Evolutionary conservation across 2,888 invertebrate genomes (phyloP).

Genomic region (Itoplectis maculator): DNA sequence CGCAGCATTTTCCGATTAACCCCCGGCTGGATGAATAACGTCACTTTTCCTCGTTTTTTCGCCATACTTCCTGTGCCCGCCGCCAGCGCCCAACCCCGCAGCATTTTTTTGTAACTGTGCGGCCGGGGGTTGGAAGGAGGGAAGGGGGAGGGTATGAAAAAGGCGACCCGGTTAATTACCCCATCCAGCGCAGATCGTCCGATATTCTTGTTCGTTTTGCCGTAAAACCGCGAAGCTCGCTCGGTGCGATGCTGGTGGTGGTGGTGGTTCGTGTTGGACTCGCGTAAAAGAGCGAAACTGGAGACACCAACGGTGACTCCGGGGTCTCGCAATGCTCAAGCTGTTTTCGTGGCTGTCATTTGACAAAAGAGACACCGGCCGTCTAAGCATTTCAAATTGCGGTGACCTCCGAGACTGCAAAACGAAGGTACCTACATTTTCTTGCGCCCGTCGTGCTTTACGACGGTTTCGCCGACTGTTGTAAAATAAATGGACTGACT

Average conservation of each 20-base stretch:
- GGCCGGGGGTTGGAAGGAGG: slow-evolving; percentile 6
- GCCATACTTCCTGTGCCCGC: not conserved
- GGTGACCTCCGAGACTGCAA: not conserved
- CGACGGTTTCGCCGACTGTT: not conserved
- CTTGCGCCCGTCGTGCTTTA: not conserved
- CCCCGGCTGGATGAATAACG: slow-evolving; percentile 60
- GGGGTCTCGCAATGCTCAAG: not conserved
- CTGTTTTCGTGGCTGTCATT: slow-evolving; percentile 14
- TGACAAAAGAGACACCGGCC: not conserved
- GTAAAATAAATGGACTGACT: no score
- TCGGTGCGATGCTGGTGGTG: no score
- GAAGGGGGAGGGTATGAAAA: no score
- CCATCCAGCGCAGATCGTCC: slow-evolving; percentile 49
- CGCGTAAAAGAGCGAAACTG: slow-evolving; percentile 6
- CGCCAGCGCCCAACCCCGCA: slow-evolving; percentile 5
- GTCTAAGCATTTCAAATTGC: not conserved
- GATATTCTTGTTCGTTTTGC: slow-evolving; percentile 53
- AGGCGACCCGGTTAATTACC: slow-evolving; percentile 60
- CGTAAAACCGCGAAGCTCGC: slow-evolving; percentile 8
- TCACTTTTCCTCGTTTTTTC: slow-evolving; percentile 44
- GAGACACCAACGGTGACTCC: not conserved
- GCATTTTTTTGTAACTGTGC: slow-evolving; percentile 32
- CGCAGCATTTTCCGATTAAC: slow-evolving; percentile 63
- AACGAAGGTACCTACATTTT: not conserved
- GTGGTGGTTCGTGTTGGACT: not conserved